Evolutionary conservation across 2,888 invertebrate genomes (phyloP).

Genomic region (Xestia c-nigrum): DNA sequence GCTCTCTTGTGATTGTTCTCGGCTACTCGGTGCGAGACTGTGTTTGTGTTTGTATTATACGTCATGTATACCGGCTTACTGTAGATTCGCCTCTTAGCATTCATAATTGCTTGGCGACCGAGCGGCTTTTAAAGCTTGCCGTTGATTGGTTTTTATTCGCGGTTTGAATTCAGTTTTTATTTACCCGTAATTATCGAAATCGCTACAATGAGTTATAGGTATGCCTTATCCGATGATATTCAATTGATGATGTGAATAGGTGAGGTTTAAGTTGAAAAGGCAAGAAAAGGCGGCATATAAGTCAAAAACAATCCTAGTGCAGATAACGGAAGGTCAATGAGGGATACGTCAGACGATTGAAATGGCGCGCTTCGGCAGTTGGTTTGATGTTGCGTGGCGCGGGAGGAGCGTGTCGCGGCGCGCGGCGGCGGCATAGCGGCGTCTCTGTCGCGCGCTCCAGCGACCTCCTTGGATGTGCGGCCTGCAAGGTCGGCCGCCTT

Average conservation of each 20-base stretch:
- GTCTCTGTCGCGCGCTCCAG: constrained; percentile 81
- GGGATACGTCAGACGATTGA: constrained; percentile 84
- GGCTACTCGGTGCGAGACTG: constrained; percentile 83
- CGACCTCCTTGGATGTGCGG: constrained; percentile 90
- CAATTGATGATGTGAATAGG: constrained; percentile 27
- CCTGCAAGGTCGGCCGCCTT: constrained; percentile 90
- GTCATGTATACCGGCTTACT: constrained; percentile 89
- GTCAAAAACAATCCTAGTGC: constrained; percentile 80
- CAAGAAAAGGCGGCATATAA: constrained; percentile 67
- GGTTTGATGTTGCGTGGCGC: constrained; percentile 73
- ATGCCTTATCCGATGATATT: constrained; percentile 23
- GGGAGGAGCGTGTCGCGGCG: constrained; percentile 63
- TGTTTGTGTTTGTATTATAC: constrained; percentile 89
- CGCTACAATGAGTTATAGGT: constrained; percentile 41
- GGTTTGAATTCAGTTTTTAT: constrained; percentile 67
- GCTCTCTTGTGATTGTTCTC: constrained; percentile 86
- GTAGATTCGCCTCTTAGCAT: constrained; percentile 89
- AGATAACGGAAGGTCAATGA: constrained; percentile 90
- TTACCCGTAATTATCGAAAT: constrained; percentile 59
- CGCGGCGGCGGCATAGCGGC: constrained; percentile 59
- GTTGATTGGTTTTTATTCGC: constrained; percentile 81
- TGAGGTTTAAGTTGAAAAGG: constrained; percentile 32
- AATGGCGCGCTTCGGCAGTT: constrained; percentile 80
- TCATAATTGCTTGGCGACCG: constrained; percentile 88
- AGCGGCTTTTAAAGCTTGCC: constrained; percentile 84